Evolutionary conservation across 2,888 invertebrate genomes (phyloP).

Genomic region (Anthophora plumipes): DNA sequence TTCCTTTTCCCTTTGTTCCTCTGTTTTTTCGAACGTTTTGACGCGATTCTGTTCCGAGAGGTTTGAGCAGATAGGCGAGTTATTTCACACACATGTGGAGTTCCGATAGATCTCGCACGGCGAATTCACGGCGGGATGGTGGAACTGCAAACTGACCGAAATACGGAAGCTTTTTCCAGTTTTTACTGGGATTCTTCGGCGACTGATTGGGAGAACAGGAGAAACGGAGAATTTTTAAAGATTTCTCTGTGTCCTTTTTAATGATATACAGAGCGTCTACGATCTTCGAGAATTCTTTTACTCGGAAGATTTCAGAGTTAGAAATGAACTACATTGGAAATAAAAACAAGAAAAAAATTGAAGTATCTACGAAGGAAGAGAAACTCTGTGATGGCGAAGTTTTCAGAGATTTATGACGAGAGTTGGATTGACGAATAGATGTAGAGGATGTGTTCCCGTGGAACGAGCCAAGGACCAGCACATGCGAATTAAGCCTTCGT

Average conservation of each 20-base stretch:
- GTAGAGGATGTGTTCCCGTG: conserved; percentile 23
- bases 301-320: background rate
- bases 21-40: no score
- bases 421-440: conserved; percentile 29
- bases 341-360: no score
- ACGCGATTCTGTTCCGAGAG: no score
- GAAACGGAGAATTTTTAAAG: background rate
- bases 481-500: conserved; percentile 11
- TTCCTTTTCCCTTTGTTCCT: background rate
- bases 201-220: background rate
- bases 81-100: no score
- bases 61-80: no score
- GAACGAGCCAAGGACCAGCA: conserved; percentile 25
- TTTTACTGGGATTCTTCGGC: background rate
- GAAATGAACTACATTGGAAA: no score
- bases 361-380: no score
- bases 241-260: background rate
- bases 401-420: conserved; percentile 14
- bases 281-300: no score
- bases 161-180: background rate
- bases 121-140: no score
- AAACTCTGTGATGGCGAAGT: no score
- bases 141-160: background rate
- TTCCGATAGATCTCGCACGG: background rate
- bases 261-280: no score